Evolutionary conservation across 2,888 invertebrate species (phyloP), one percentile per base, ranked within the genome.

Genomic region (Sphaerophoria rueppellii): DNA sequence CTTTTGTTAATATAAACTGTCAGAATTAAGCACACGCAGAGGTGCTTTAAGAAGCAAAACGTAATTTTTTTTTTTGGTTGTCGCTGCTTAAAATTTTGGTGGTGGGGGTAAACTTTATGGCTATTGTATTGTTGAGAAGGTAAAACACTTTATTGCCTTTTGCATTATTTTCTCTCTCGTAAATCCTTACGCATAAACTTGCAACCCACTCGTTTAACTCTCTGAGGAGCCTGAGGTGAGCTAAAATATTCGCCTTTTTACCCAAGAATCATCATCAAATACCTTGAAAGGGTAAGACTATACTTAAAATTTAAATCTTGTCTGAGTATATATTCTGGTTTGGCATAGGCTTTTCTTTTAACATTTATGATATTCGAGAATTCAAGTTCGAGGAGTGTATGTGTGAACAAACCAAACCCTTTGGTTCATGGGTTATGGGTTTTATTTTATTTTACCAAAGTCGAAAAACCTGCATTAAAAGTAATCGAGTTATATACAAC

Each of bases 221-320:
- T 9, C 9, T 9, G 12, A 11, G 11, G 40, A 7, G 40, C 40
- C 9, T 6, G 40, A 5, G 11, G 11, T 35, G 14, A 14, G 57
- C 35, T 63, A 63, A 50, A 50, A 35, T 16, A 50, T 63, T 35
- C 32, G 4, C 43, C 43, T 12, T 40, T 9, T 40, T 40, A 7
- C 9, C 40, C 40, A 40, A 12, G 4, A 11, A 24, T 24, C 24
- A 24, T 37, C 50, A 65, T 50, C 50, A 65, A 50, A 65, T 43
- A 60, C 12, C 14, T 34, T 6, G 1, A 4, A 37, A 37, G 35
- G 50, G 50, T 65, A 50, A 6, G 60, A 6, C 65, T 50, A 24
- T 24, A 65, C 65, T 65, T 65, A 65, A 65, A 65, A 65, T 65
- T 65, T 65, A 50, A 65, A 65, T 65, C 65, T 65, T 65, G 37